phyloP scores from a whole-genome alignment of 2,113 vertebrate species.

The Caranx ignobilis region DNA sequence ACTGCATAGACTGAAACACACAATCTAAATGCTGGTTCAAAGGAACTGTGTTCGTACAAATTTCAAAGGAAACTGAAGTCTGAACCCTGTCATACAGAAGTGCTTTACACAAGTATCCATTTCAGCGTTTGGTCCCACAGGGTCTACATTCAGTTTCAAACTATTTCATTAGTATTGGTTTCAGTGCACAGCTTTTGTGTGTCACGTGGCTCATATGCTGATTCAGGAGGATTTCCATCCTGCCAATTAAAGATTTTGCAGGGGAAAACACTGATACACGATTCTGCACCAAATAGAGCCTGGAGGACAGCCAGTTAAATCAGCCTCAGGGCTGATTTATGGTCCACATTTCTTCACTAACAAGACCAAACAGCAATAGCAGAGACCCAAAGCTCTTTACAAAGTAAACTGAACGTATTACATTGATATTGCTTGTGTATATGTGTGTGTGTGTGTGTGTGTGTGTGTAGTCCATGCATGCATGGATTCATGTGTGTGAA shows the following conservation, averaged over 20 bases:
- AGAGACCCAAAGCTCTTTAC: conserved; percentile 43
- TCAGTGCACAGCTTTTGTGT: conserved; percentile 17
- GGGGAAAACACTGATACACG: conserved; percentile 28
- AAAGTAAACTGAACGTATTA: conserved; percentile 28
- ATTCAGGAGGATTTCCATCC: conserved; percentile 42
- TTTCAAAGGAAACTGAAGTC: conserved; percentile 32
- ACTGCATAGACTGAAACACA: conserved; percentile 41
- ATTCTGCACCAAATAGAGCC: conserved; percentile 39
- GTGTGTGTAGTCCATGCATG: not conserved
- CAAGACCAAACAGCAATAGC: conserved; percentile 44
- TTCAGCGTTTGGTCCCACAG: conserved; percentile 8
- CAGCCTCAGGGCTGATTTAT: conserved; percentile 56
- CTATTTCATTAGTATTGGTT: conserved; percentile 33
- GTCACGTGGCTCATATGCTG: conserved; percentile 20
- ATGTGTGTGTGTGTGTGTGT: not conserved
- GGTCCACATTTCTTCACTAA: conserved; percentile 55
- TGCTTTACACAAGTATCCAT: conserved; percentile 11
- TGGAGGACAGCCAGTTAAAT: conserved; percentile 43
- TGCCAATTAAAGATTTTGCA: conserved; percentile 36
- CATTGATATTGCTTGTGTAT: conserved; percentile 6
- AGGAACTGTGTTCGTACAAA: conserved; percentile 17
- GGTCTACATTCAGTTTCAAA: conserved; percentile 20
- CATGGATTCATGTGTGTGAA: not conserved
- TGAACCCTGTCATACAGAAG: not conserved
- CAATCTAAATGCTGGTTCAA: conserved; percentile 30